Evolutionary conservation across 2,888 invertebrate species (phyloP), one percentile per base, ranked within the genome.

Genomic region (Sinotaia quadrata): DNA sequence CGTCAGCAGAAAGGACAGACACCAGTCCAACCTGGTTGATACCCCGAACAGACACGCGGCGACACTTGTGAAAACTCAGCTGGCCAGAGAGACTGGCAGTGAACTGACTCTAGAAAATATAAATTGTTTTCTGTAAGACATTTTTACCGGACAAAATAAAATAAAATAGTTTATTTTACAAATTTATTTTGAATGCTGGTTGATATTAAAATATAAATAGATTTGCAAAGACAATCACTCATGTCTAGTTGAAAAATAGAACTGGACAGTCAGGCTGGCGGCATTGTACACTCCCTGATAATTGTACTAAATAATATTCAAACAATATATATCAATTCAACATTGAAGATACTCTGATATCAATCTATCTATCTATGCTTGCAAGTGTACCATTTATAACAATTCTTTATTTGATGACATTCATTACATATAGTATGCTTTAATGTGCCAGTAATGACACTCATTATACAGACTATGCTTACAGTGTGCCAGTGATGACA

Each of bases 31-130:
- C 78, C 44, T 73, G 71, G 62, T 73, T 78, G 57, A 65, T 71
- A 41, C 74, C 75, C 29, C 74, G 47, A 10, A 78, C 56, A 58
- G 71, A 49, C 37, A 78, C 52, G 27, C 71, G 59, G 44, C 68
- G 67, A 33, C 76, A 78, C 66, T 68, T 71, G 8, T 72, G 73
- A 36, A 72, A 72, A 36, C 73, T 72, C 66, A 75, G 63, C n/a
- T 47, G 52, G 29, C 68, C 68, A 15, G 57, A 24, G 51, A 76
- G 56, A 2, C 21, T 34, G 12, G 74, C 47, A 3, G 54, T 60
- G 66, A 77, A 75, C 34, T 15, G n/a, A 33, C 71, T 62, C 76
- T 77, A 54, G 8, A 69, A 47, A 61, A 33, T 27, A n/a, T n/a
- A 41, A 1, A 41, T n/a, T 18, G n/a, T 18, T 12, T 41, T 41